phyloP scores from a whole-genome alignment of 2,113 vertebrate genomes.

The Heptranchias perlo region DNA sequence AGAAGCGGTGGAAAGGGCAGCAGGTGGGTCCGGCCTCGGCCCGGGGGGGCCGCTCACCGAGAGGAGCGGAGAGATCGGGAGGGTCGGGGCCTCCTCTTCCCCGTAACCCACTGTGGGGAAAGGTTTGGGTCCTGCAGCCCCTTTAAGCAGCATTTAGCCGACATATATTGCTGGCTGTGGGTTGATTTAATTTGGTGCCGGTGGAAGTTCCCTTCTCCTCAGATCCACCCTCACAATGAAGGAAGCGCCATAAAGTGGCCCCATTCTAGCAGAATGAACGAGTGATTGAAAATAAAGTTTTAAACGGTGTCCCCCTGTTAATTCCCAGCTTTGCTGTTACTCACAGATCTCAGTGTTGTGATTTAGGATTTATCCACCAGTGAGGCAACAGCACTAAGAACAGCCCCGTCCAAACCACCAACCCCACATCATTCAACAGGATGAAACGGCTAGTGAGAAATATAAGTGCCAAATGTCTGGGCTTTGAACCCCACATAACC shows the following conservation, averaged over 20 bases:
- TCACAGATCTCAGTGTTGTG: not conserved
- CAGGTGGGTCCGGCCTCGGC: not conserved
- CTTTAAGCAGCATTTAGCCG: not conserved
- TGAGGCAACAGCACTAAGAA: not conserved
- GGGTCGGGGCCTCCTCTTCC: no score
- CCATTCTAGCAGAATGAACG: not conserved
- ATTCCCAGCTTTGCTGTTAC: not conserved
- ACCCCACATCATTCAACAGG: not conserved
- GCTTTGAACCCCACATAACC: no score
- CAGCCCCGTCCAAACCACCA: not conserved
- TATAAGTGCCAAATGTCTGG: not conserved
- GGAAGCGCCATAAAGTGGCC: not conserved
- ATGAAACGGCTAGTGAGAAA: not conserved
- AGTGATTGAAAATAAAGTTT: not conserved
- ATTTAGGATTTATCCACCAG: not conserved
- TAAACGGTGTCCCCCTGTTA: not conserved
- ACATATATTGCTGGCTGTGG: not conserved
- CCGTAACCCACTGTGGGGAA: not conserved
- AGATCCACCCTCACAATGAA: not conserved
- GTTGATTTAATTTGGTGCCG: not conserved
- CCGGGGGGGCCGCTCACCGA: not conserved
- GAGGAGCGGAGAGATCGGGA: not conserved
- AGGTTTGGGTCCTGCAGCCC: not conserved
- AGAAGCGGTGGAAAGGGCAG: not conserved
- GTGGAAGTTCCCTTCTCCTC: not conserved